These are phyloP conservation scores for Hirtodrosophila duncani DNA, from an alignment of 2,888 invertebrate genomes.

Conservation along the genomic window DNA sequence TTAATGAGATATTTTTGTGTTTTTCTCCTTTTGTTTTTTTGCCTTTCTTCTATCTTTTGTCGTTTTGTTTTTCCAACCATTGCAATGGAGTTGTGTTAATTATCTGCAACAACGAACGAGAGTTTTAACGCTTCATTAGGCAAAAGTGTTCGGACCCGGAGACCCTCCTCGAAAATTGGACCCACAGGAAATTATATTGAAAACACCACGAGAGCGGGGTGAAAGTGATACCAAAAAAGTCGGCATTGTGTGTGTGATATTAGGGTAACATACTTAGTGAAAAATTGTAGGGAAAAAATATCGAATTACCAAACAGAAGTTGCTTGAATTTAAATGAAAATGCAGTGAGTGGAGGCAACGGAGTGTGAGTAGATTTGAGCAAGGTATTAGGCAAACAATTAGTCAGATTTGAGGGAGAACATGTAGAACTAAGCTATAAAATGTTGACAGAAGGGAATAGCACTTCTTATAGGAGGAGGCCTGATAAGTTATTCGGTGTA, in stretches of 20 bases:
- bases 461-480: no score
- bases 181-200: slow-evolving; percentile 1
- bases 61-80: slow-evolving; percentile 14
- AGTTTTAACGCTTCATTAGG: slow-evolving; percentile 67
- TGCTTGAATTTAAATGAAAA: slow-evolving; percentile 10
- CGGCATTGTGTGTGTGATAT: neutral
- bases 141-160: slow-evolving; percentile 20
- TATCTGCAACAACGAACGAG: slow-evolving; percentile 48
- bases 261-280: slow-evolving; percentile 15
- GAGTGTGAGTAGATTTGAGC: neutral
- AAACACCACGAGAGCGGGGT: slow-evolving; percentile 10
- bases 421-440: no score
- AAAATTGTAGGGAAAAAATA: slow-evolving; percentile 30
- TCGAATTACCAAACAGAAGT: slow-evolving; percentile 42
- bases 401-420: slow-evolving; percentile 29
- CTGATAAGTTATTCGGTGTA: no score
- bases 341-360: slow-evolving; percentile 3
- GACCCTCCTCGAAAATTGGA: neutral
- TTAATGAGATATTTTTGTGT: slow-evolving; percentile 53
- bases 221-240: slow-evolving; percentile 38
- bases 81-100: slow-evolving; percentile 61
- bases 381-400: slow-evolving; percentile 38
- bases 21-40: slow-evolving; percentile 1
- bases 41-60: neutral
- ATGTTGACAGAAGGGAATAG: no score